Base-by-base conservation (phyloP, 2,113 vertebrate genomes). In the Lathamus discolor region DNA sequence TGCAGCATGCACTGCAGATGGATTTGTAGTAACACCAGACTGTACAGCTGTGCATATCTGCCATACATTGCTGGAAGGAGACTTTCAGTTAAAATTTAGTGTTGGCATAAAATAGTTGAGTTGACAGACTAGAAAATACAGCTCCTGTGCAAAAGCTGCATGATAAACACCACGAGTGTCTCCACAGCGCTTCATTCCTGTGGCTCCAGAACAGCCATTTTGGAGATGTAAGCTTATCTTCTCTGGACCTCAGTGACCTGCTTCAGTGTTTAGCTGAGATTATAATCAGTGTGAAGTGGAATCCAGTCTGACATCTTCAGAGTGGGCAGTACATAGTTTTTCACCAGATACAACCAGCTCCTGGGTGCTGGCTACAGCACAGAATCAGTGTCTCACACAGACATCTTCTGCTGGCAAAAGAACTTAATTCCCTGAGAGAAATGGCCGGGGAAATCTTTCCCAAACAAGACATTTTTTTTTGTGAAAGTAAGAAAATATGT, bases 151-250 rank as follows among this genome's bases (percentile, higher is more conserved):
- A 23, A 59, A 49, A 51, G 35, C 59, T 31, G 33, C 0, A 6
- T 18, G 15, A 5, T 3, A 33, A 76, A 29, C 46, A 57, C 11
- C 0, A 4, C 5, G 4, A 19, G 9, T 4, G 1, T 46, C 64
- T 67, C 25, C 59, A 23, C 13, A 6, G 14, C 1, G 18, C 23
- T 70, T 23, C 1, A 2, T 29, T 63, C 37, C 48, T 39, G 20
- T 25, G 66, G 5, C n/a, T 90, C 67, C n/a, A 31, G 22, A 55
- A 12, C 6, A 37, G 39, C 20, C 31, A 5, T 27, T 51, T 39
- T 64, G 25, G 68, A 66, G 20, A 27, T 18, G 17, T 20, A 27
- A 70, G 17, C 14, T 41, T n/a, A 7, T 20, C 29, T 86, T 46
- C n/a, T 29, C 39, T 8, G 17, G 17, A 33, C 9, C 1, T 27